A percentile compares a stretch with the other conserved stretches of the same genome.
phyloP scores from a whole-genome alignment of 2,113 vertebrate genomes.

The Actenoides hombroni region DNA sequence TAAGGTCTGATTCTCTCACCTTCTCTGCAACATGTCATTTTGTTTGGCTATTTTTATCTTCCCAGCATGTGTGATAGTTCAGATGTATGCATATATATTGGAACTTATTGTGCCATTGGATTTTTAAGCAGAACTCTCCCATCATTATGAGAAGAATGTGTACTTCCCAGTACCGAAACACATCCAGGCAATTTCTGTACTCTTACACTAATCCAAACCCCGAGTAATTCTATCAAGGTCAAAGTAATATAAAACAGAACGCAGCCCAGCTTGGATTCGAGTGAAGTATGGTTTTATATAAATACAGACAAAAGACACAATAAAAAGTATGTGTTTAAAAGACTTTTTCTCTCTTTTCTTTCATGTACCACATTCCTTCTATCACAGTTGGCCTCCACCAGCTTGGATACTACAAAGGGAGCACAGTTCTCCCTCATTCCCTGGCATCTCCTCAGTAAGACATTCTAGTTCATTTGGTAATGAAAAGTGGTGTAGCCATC shows the following conservation, averaged over 20 bases:
- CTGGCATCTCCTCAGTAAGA: not conserved
- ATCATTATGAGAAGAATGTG: constrained; percentile 33
- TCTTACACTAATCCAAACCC: constrained; percentile 23
- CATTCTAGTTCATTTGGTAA: not conserved
- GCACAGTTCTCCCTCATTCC: not conserved
- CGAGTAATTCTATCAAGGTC: constrained; percentile 40
- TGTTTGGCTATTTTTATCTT: constrained; percentile 46
- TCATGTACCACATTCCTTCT: not conserved
- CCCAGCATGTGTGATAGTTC: constrained; percentile 17
- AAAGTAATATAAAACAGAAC: constrained; percentile 33
- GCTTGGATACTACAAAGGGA: not conserved
- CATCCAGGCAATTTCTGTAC: constrained; percentile 26
- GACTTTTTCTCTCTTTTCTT: not conserved
- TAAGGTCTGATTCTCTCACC: constrained; percentile 45
- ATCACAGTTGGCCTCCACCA: not conserved
- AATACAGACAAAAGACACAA: not conserved
- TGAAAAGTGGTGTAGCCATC: not conserved
- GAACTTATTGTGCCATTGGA: constrained; percentile 51
- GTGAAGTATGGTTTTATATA: not conserved
- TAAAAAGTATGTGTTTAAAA: not conserved
- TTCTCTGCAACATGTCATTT: constrained; percentile 22
- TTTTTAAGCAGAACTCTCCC: constrained; percentile 60
- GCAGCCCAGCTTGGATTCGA: not conserved
- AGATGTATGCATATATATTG: constrained; percentile 64
- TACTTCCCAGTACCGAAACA: constrained; percentile 36